A percentile compares a stretch with the other conserved stretches of the same genome.
Conservation (phyloP, 2,888 invertebrate species). For the Perdita meconis region DNA sequence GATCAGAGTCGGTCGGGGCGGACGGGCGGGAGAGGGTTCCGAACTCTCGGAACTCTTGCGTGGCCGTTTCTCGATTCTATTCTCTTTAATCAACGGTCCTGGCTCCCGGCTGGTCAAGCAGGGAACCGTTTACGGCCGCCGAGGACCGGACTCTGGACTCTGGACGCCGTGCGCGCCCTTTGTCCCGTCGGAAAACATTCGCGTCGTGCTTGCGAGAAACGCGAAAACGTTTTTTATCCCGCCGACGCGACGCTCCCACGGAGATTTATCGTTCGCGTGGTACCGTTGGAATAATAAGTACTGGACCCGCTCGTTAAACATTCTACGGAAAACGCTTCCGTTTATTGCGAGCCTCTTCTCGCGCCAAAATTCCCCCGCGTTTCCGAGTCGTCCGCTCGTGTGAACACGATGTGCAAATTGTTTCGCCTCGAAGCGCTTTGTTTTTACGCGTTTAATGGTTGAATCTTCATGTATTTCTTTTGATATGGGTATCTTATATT, state of each 20-base stretch:
- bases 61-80: constrained; percentile 53
- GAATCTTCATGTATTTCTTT: too few relatives aligned
- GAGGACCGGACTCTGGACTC: constrained; percentile 24
- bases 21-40: constrained; percentile 35
- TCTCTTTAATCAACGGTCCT: constrained; percentile 57
- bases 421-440: neutral
- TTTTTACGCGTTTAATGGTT: neutral
- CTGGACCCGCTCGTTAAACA: constrained; percentile 15
- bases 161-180: constrained; percentile 15
- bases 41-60: constrained; percentile 40
- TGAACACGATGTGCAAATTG: constrained; percentile 22
- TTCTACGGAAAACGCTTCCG: constrained; percentile 36
- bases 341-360: constrained; percentile 22
- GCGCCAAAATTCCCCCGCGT: constrained; percentile 8
- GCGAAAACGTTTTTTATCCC: constrained; percentile 47
- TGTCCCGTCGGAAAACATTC: constrained; percentile 47
- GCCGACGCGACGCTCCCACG: constrained; percentile 10
- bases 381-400: constrained; percentile 8
- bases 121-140: constrained; percentile 52
- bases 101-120: constrained; percentile 38
- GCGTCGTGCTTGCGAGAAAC: constrained; percentile 37
- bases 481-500: too few relatives aligned
- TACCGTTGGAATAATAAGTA: constrained; percentile 45
- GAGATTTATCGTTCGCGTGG: constrained; percentile 54
- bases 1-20: neutral